Conservation (phyloP, 2,888 invertebrate species). For the Ophion ellenae region DNA sequence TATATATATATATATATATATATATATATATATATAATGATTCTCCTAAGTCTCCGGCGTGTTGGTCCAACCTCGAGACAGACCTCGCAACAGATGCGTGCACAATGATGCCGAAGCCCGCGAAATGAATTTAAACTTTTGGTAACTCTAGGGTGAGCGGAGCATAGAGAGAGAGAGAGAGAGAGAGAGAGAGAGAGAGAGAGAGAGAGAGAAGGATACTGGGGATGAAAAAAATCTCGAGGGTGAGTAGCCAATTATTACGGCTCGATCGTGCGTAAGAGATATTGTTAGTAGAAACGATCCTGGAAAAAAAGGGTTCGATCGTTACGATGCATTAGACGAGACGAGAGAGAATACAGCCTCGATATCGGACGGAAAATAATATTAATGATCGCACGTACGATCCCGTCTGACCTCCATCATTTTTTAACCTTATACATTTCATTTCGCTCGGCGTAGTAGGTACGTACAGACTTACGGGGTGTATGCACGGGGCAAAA, state of each 20-base stretch:
- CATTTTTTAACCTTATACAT: constrained; percentile 30
- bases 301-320: constrained; percentile 59
- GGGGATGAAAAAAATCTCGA: constrained; percentile 19
- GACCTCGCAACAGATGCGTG: constrained; percentile 81
- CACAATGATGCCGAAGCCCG: constrained; percentile 80
- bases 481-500: background rate
- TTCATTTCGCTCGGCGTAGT: constrained; percentile 3
- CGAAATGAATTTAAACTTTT: constrained; percentile 83
- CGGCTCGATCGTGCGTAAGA: constrained; percentile 82
- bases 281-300: constrained; percentile 79
- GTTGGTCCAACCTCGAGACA: constrained; percentile 67
- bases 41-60: constrained; percentile 2
- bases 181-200: background rate
- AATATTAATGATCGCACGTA: constrained; percentile 55
- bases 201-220: constrained; percentile 20
- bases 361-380: constrained; percentile 42
- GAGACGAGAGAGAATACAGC: constrained; percentile 29
- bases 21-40: constrained; percentile 15
- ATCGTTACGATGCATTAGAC: constrained; percentile 43
- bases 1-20: constrained; percentile 24
- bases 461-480: background rate
- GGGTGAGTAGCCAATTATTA: constrained; percentile 79
- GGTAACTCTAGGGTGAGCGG: constrained; percentile 74
- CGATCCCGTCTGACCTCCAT: constrained; percentile 13
- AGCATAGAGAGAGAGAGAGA: constrained; percentile 5